These are phyloP conservation scores for Equus przewalskii DNA, from an alignment of 2,113 vertebrate species.

Conservation along the genomic window DNA sequence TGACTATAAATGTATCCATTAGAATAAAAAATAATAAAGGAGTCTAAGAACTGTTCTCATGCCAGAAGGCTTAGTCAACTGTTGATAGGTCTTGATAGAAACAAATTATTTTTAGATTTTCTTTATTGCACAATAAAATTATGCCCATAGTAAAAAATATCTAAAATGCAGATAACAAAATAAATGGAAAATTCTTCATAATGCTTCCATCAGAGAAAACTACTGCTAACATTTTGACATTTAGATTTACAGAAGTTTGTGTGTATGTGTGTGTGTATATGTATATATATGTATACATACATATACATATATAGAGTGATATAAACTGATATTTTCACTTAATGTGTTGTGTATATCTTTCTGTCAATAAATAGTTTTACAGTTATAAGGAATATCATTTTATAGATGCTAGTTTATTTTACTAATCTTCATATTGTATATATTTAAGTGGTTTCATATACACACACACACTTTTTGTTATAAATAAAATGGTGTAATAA, in stretches of 20 bases:
- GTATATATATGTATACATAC: rapidly evolving
- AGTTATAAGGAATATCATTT: neutral
- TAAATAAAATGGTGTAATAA: neutral
- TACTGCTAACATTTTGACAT: neutral
- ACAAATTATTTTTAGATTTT: neutral
- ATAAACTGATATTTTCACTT: neutral
- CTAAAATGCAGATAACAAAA: conserved; percentile 25
- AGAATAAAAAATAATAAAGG: neutral
- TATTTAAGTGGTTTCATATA: neutral
- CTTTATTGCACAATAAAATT: neutral
- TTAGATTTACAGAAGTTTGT: neutral
- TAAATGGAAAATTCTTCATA: conserved; percentile 11
- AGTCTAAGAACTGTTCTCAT: neutral
- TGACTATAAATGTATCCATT: neutral
- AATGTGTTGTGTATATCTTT: neutral
- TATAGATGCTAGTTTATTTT: conserved; percentile 21
- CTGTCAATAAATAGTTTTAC: neutral
- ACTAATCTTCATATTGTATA: neutral
- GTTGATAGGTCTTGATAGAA: neutral
- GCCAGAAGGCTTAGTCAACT: neutral
- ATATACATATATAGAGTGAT: neutral
- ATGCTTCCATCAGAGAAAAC: neutral
- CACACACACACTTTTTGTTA: neutral
- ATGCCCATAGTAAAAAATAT: neutral
- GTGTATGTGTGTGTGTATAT: no score